Conservation (phyloP, 2,797 vertebrate genomes). For the Sternarchorhynchus goeldii region DNA sequence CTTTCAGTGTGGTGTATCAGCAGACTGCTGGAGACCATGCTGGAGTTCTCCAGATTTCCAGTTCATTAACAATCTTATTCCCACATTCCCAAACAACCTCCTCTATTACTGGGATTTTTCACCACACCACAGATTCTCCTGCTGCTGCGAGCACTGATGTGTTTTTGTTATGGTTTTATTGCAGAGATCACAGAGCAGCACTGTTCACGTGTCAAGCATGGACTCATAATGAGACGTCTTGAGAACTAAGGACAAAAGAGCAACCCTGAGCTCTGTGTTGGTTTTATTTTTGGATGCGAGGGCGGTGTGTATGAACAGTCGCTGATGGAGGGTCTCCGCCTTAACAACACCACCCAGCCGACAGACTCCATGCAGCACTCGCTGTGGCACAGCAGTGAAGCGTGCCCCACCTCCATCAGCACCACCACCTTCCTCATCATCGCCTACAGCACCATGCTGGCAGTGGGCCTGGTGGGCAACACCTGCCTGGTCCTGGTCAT, state of each 20-base stretch:
- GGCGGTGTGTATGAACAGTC: constrained; percentile 18
- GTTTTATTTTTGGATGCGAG: constrained; percentile 16
- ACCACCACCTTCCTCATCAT: constrained; percentile 81
- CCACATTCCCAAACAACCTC: not conserved
- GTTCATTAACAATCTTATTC: not conserved
- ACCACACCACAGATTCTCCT: constrained; percentile 6
- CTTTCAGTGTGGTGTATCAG: not conserved
- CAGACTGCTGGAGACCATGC: not conserved
- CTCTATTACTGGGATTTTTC: not conserved
- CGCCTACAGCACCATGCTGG: constrained; percentile 80
- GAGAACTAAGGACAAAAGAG: constrained; percentile 19
- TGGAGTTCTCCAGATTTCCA: not conserved
- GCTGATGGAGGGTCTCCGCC: constrained; percentile 70
- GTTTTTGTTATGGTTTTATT: constrained; percentile 26
- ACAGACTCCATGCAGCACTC: constrained; percentile 53
- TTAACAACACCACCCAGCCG: constrained; percentile 69
- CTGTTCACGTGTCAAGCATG: not conserved
- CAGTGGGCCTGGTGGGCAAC: constrained; percentile 83
- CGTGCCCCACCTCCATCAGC: constrained; percentile 73
- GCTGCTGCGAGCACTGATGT: constrained; percentile 25
- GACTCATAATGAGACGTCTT: constrained; percentile 39
- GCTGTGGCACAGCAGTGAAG: constrained; percentile 61
- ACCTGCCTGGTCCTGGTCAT: constrained; percentile 82
- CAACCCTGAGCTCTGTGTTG: not conserved
- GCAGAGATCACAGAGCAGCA: constrained; percentile 31